A percentile compares a stretch with the other conserved stretches of the same genome.
Conservation (phyloP, 2,888 invertebrate genomes). For the Abscondita cerata region DNA sequence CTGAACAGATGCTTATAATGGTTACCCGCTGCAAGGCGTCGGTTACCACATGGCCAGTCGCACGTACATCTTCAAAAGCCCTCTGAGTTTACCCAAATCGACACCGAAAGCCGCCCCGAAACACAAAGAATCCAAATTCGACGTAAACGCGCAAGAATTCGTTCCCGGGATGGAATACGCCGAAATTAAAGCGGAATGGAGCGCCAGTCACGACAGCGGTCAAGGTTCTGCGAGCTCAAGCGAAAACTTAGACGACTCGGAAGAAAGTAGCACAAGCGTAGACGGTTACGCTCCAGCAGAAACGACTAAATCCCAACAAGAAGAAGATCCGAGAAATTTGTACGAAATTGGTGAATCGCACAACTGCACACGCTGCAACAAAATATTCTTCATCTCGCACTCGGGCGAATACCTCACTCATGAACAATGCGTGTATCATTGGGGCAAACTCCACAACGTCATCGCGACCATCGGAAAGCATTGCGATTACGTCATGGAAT, state of each 20-base stretch:
- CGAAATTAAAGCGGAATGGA: slow-evolving; percentile 36
- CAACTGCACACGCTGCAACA: slow-evolving; percentile 74
- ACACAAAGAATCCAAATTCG: slow-evolving; percentile 54
- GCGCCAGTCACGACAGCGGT: slow-evolving; percentile 35
- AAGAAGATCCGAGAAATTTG: not conserved
- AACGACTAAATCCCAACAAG: not conserved
- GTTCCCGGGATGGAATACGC: slow-evolving; percentile 59
- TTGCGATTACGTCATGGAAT: slow-evolving; percentile 48
- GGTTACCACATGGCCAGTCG: slow-evolving; percentile 62
- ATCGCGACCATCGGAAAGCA: slow-evolving; percentile 25
- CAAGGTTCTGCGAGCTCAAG: slow-evolving; percentile 61
- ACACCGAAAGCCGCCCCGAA: slow-evolving; percentile 23
- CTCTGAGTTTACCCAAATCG: slow-evolving; percentile 32
- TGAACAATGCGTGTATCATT: slow-evolving; percentile 86
- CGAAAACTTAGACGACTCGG: slow-evolving; percentile 38
- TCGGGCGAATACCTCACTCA: slow-evolving; percentile 75
- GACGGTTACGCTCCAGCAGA: slow-evolving; percentile 7
- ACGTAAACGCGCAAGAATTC: slow-evolving; percentile 74
- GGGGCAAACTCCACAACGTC: slow-evolving; percentile 74
- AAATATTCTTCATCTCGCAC: slow-evolving; percentile 72
- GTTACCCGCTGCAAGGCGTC: slow-evolving; percentile 74
- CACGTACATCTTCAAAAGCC: slow-evolving; percentile 67
- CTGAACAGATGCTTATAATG: slow-evolving; percentile 67
- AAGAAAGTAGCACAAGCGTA: slow-evolving; percentile 29
- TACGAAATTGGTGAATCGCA: slow-evolving; percentile 23